phyloP scores from a whole-genome alignment of 2,113 vertebrate species.

The Zosterops lateralis region DNA sequence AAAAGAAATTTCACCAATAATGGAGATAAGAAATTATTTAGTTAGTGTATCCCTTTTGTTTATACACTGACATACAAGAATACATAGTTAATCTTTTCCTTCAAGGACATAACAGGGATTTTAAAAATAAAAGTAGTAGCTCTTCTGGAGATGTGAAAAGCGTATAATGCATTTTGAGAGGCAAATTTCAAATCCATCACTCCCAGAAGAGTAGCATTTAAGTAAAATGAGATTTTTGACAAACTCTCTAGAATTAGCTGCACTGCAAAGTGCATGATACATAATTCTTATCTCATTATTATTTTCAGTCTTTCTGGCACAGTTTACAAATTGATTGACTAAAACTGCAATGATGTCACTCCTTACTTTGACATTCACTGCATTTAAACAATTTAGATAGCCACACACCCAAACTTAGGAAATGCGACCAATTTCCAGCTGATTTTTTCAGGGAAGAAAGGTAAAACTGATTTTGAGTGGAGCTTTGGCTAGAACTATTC shows the following conservation, averaged over 20 bases:
- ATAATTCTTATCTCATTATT: conserved; percentile 1
- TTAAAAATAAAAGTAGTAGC: neutral
- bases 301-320: neutral
- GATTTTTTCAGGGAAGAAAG: neutral
- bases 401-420: neutral
- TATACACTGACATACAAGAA: neutral
- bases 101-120: neutral
- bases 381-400: neutral
- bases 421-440: neutral
- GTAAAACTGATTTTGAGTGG: neutral
- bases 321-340: neutral
- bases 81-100: neutral
- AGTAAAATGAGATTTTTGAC: neutral
- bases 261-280: neutral
- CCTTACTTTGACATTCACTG: neutral
- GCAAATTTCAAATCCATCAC: conserved; percentile 2
- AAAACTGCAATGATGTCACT: neutral
- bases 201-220: conserved; percentile 14
- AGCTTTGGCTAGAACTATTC: neutral
- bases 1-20: neutral
- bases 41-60: neutral
- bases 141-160: conserved; percentile 1
- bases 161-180: neutral
- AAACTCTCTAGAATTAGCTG: conserved; percentile 6
- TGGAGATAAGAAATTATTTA: neutral